phyloP scores from a whole-genome alignment of 2,113 vertebrate species.

The Drymodes brunneopygia region DNA sequence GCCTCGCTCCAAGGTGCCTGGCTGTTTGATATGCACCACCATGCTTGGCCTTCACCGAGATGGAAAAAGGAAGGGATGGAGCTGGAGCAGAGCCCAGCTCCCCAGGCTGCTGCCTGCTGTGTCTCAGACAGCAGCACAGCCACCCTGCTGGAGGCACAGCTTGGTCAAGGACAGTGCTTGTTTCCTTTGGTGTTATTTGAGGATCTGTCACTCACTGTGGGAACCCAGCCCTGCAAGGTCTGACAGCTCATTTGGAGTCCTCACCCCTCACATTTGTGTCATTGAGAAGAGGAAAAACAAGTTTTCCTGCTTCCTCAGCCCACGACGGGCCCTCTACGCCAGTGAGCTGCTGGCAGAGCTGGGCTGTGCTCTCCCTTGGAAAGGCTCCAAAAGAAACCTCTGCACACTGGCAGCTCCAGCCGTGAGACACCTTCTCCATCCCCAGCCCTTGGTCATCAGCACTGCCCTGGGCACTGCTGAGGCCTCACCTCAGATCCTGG shows the following conservation, averaged over 20 bases:
- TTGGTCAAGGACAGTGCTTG: not conserved
- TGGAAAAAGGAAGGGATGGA: not conserved
- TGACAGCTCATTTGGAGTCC: not conserved
- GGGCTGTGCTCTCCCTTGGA: not conserved
- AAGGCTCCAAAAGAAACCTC: not conserved
- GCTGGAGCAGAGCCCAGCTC: not conserved
- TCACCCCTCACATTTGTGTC: not conserved
- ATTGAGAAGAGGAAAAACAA: slow-evolving; percentile 20
- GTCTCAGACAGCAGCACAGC: not conserved
- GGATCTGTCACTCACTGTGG: not conserved
- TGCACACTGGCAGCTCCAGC: not conserved
- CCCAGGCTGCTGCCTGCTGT: not conserved
- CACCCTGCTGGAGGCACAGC: not conserved
- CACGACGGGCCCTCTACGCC: accelerated
- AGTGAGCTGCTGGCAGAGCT: not conserved
- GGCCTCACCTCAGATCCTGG: not conserved
- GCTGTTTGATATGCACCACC: not conserved
- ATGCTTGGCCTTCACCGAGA: accelerated
- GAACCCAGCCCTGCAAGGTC: not conserved
- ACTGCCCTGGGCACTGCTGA: not conserved
- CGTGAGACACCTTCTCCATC: not conserved
- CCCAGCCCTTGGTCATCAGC: not conserved
- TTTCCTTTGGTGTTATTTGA: not conserved
- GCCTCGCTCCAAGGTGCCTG: not conserved
- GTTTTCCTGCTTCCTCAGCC: slow-evolving; percentile 26